These are phyloP conservation scores for Patagioenas fasciata DNA, from an alignment of 2,113 vertebrate genomes.

Conservation along the genomic window DNA sequence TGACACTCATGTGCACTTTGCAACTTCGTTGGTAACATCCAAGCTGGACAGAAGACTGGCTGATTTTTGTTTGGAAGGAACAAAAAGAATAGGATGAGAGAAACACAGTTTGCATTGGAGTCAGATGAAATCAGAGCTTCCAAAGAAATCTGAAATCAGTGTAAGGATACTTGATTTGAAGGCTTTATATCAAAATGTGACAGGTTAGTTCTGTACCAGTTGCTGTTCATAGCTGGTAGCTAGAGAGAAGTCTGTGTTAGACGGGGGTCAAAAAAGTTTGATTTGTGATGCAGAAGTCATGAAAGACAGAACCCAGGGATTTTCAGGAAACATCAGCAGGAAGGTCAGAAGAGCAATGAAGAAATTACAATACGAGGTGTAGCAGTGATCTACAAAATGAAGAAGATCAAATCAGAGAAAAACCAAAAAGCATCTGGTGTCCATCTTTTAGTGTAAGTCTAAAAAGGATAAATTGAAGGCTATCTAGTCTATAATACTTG, in stretches of 20 bases:
- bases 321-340: not conserved
- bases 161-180: not conserved
- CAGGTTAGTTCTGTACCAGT: not conserved
- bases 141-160: not conserved
- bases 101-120: not conserved
- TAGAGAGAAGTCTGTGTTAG: not conserved
- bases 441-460: not conserved
- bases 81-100: not conserved
- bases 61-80: not conserved
- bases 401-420: not conserved
- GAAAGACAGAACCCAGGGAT: not conserved
- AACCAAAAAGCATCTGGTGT: not conserved
- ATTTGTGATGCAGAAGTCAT: not conserved
- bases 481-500: not conserved
- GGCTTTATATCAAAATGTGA: not conserved
- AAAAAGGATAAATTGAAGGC: not conserved
- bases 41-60: not conserved
- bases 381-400: not conserved
- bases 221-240: fast-evolving
- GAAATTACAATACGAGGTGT: not conserved
- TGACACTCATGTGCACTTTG: not conserved
- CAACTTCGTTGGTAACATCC: not conserved
- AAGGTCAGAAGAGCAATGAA: not conserved
- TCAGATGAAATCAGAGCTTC: not conserved
- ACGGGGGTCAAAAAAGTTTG: not conserved